Percentiles rank a stretch among this genome's conserved stretches.
phyloP scores from a whole-genome alignment of 2,113 vertebrate genomes.

The Hippoglossus stenolepis region DNA sequence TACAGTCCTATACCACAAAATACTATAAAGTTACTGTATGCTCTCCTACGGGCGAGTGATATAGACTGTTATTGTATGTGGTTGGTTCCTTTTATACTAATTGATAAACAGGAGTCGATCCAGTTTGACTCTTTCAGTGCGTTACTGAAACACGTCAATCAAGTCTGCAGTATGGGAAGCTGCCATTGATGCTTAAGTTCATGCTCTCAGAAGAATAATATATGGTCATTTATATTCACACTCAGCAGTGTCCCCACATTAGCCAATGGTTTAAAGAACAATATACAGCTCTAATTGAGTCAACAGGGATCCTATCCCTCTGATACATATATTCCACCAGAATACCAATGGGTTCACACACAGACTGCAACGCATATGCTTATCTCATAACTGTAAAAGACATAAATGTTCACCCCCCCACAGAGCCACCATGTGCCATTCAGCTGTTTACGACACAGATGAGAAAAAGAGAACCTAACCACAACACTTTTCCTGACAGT shows the following conservation, averaged over 20 bases:
- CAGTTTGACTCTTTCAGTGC: not conserved
- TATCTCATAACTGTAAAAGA: no score
- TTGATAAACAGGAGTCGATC: not conserved
- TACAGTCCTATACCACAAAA: not conserved
- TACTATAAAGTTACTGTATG: not conserved
- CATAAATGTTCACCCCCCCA: no score
- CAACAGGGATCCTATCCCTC: not conserved
- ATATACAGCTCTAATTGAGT: not conserved
- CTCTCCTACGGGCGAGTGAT: not conserved
- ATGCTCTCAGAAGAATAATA: not conserved
- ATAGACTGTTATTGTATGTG: not conserved
- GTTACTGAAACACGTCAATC: not conserved
- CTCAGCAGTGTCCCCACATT: not conserved
- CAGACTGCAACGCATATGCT: not conserved
- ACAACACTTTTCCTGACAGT: not conserved
- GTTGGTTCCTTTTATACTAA: conserved; percentile 3
- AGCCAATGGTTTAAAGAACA: not conserved
- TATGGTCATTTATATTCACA: not conserved
- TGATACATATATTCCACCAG: not conserved
- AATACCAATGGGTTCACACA: not conserved
- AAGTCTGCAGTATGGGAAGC: not conserved
- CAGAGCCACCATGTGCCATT: no score
- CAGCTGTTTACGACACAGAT: no score
- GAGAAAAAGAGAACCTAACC: no score
- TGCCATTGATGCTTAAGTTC: not conserved